Evolutionary conservation across 2,888 invertebrate species (phyloP), one percentile per base, ranked within the genome.

Genomic region (Polia nebulosa): DNA sequence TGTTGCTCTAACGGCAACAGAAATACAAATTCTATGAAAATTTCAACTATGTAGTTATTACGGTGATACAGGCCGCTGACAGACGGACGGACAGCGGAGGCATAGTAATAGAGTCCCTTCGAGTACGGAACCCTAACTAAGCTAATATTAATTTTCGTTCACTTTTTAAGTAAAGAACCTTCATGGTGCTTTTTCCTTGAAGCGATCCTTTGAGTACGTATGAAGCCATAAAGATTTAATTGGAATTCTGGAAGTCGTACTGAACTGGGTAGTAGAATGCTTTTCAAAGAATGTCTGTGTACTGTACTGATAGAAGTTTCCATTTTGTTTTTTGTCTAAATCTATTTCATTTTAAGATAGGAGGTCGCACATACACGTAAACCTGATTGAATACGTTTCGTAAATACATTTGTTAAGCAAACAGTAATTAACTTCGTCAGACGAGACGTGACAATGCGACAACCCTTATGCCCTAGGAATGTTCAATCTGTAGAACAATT

Each of bases 361-460:
- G n/a, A 29, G 22, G 22, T 22, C 29, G 27, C 2, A 9, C n/a
- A 15, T 49, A 25, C 32, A 34, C 13, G 13, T 15, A 61, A 29
- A 29, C 36, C 57, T 56, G 39, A 56, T 29, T 29, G 13, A 57
- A 62, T 62, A 68, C n/a, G 1, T 22, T 53, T n/a, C 15, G n/a
- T 29, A 55, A 27, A 67, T 67, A 56, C 22, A 57, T 56, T 55
- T 45, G 8, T n/a, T 45, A 56, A 4, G 1, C 15, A 56, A 25
- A 70, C 36, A 29, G 29, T 20, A 6, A n/a, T n/a, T n/a, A 13
- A 51, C n/a, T 51, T 7, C 15, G 29, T 20, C 29, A 51, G 29
- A 32, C n/a, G 5, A 0, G n/a, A 11, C 51, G 51, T 51, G n/a
- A 32, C 29, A n/a, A 9, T n/a, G 11, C 6, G 9, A 51, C 29